These are phyloP conservation scores for Willisornis vidua DNA, from an alignment of 2,113 vertebrate species.

Conservation along the genomic window DNA sequence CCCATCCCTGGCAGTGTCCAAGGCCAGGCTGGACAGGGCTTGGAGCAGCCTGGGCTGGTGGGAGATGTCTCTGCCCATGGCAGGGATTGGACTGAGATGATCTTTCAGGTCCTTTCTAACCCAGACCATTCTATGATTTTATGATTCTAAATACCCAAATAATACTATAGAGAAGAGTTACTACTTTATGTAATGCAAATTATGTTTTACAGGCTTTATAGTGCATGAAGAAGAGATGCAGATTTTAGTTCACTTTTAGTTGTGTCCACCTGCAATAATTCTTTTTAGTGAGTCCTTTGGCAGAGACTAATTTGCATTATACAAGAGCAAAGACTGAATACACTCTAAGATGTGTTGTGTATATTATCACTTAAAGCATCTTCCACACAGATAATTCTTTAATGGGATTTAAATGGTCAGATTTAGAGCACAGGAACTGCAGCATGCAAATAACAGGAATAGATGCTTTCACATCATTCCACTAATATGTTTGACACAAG, in stretches of 20 bases:
- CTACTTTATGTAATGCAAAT: not conserved
- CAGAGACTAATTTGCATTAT: conserved; percentile 14
- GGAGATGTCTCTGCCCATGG: not conserved
- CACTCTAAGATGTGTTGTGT: not conserved
- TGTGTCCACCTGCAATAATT: not conserved
- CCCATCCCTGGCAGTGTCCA: not conserved
- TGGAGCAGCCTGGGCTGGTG: rapidly evolving
- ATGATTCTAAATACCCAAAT: not conserved
- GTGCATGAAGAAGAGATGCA: not conserved
- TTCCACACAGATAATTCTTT: not conserved
- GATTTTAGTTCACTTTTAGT: not conserved
- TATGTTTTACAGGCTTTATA: not conserved
- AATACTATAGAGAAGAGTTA: not conserved
- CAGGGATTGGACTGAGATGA: rapidly evolving
- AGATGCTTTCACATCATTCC: not conserved
- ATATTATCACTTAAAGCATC: not conserved
- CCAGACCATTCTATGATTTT: not conserved
- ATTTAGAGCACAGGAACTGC: not conserved
- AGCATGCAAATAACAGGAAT: not conserved
- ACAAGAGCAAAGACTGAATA: not conserved
- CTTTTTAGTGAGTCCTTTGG: conserved; percentile 6
- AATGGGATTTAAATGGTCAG: not conserved
- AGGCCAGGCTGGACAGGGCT: rapidly evolving
- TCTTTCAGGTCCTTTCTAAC: not conserved
- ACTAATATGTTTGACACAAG: not conserved